These are phyloP conservation scores for Zaprionus inermis DNA, from an alignment of 1,140 invertebrate genomes.

Conservation along the genomic window DNA sequence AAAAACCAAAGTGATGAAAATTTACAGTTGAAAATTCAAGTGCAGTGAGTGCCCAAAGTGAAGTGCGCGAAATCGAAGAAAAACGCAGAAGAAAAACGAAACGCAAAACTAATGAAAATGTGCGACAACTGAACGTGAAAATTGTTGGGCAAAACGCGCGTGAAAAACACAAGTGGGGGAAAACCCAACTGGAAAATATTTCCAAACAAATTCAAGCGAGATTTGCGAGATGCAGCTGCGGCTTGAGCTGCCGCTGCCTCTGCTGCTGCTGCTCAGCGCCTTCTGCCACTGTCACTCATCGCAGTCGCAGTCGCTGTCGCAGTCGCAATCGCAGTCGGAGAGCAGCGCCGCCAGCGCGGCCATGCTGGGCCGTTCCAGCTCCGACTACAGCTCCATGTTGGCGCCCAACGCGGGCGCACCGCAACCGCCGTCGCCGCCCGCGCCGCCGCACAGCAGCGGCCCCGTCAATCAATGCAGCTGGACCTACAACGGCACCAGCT, in stretches of 20 bases:
- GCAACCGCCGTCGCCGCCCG: slow-evolving; percentile 22
- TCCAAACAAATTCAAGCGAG: slow-evolving; percentile 3
- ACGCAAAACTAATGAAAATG: slow-evolving; percentile 16
- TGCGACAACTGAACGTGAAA: slow-evolving; percentile 8
- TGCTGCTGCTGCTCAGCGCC: slow-evolving; percentile 28
- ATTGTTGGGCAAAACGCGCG: slow-evolving; percentile 7
- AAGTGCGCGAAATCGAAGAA: slow-evolving; percentile 7
- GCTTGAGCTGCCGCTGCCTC: slow-evolving; percentile 2
- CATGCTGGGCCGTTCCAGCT: slow-evolving; percentile 62
- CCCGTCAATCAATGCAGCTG: slow-evolving; percentile 85
- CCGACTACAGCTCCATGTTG: slow-evolving; percentile 60
- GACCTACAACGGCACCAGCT: slow-evolving; percentile 87
- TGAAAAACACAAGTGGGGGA: slow-evolving; percentile 7
- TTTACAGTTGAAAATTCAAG: slow-evolving; percentile 2
- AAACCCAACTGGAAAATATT: not conserved
- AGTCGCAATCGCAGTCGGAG: too few species aligned
- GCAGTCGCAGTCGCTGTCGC: not conserved
- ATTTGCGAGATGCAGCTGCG: not conserved
- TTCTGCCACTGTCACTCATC: slow-evolving; percentile 28
- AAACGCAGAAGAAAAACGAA: slow-evolving; percentile 29
- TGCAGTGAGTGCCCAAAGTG: slow-evolving; percentile 5
- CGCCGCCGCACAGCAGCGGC: slow-evolving; percentile 46
- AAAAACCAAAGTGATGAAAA: slow-evolving; percentile 43
- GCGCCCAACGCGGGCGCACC: slow-evolving; percentile 20
- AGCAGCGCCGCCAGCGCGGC: slow-evolving; percentile 53